Conservation (phyloP, 2,797 vertebrate genomes). For the Euphonia xanthogaster region DNA sequence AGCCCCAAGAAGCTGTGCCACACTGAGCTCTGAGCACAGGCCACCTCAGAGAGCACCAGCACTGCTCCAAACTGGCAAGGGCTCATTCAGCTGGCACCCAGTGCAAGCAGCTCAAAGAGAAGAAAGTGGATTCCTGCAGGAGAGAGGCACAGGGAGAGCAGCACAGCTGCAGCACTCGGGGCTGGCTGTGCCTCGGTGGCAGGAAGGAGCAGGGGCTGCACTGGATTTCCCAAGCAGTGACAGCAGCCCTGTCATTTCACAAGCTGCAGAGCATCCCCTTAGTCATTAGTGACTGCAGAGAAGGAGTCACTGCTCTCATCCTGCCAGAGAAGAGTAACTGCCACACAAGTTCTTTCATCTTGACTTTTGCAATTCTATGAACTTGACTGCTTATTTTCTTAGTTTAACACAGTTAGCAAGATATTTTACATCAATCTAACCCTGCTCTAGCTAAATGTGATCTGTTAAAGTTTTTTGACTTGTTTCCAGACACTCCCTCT, state of each 20-base stretch:
- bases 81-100: fast-evolving
- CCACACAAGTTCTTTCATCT: neutral
- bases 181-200: neutral
- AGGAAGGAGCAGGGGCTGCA: neutral
- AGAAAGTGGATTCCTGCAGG: neutral
- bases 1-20: neutral
- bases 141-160: fast-evolving
- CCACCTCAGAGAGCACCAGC: neutral
- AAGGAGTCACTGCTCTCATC: neutral
- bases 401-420: neutral
- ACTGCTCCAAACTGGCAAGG: fast-evolving
- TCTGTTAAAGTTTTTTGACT: neutral
- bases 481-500: neutral
- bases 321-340: neutral
- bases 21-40: neutral
- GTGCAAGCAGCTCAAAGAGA: neutral
- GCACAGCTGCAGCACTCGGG: fast-evolving
- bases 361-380: neutral
- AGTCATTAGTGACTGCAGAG: neutral
- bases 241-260: neutral
- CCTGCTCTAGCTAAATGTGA: neutral
- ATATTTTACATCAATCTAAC: neutral
- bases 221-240: neutral
- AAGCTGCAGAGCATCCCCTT: neutral
- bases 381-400: neutral